Evolutionary conservation across 1,140 invertebrate species (phyloP), one percentile per base, ranked within the genome.

Genomic region (Temnothorax longispinosus): DNA sequence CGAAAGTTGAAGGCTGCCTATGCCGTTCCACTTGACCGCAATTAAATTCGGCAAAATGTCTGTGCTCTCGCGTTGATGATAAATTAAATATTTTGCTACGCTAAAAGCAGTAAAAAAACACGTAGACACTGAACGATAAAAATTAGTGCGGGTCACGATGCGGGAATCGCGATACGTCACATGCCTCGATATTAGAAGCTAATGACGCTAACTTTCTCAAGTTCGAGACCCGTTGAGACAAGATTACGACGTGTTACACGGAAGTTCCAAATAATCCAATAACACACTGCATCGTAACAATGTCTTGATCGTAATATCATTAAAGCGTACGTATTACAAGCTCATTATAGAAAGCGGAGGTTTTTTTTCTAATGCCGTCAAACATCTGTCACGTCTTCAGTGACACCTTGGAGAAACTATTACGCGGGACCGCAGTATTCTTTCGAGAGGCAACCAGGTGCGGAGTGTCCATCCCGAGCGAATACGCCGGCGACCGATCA

Each of bases 31-130:
- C 86, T 89, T 93, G 88, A 92, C 93, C 93, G 91, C 93, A 94
- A 95, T 94, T 93, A 94, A 95, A 95, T 95, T 86, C 87, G 72
- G 27, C 69, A 80, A 92, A 93, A 94, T 94, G 92, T 95, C 94
- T 93, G 90, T 3, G n/a, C 35, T 47, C 38, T 41, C 92, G 88
- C 89, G 85, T 74, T 41, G 54, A 87, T 90, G 86, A 88, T 82
- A 91, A 92, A 93, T 90, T 92, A 91, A 91, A 91, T 86, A 89
- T 76, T 44, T 58, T 44, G 15, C 2, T 1, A 27, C 1, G 27
- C 27, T 27, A 27, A 27, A 27, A 27, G 27, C 27, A 27, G 27
- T 27, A 76, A 76, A 60, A 60, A 41, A 47, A 13, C 11, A 47
- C 47, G 47, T 11, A 1, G 41, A 27, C 1, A 44, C 41, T 44